Conservation (phyloP, 1,140 invertebrate species). For the Radopholus similis region DNA sequence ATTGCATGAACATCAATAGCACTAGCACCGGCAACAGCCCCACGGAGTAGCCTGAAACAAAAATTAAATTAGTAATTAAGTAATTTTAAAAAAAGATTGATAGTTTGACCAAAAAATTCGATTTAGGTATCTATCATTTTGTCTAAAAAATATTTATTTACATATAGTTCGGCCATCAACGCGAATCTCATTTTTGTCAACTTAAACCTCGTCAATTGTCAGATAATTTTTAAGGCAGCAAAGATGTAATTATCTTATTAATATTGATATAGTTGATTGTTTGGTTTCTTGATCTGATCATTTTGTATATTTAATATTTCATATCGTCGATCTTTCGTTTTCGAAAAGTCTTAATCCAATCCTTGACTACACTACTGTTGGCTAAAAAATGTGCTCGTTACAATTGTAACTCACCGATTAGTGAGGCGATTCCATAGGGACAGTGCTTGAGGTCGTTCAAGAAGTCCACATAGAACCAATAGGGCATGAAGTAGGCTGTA, state of each 20-base stretch:
- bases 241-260: neutral
- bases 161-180: too few relatives aligned
- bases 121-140: neutral
- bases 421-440: neutral
- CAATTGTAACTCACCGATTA: neutral
- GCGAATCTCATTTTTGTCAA: too few relatives aligned
- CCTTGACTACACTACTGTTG: neutral
- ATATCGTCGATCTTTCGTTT: neutral
- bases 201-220: too few relatives aligned
- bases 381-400: neutral
- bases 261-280: neutral
- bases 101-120: neutral
- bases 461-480: neutral
- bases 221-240: neutral
- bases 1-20: neutral
- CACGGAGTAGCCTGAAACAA: neutral
- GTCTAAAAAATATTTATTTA: neutral
- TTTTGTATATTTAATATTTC: neutral
- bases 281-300: neutral
- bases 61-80: neutral
- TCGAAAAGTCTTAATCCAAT: neutral
- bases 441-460: neutral
- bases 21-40: neutral
- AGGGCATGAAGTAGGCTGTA: neutral
- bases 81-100: neutral